Conservation (phyloP, 2,888 invertebrate genomes). For the Patella depressa region DNA sequence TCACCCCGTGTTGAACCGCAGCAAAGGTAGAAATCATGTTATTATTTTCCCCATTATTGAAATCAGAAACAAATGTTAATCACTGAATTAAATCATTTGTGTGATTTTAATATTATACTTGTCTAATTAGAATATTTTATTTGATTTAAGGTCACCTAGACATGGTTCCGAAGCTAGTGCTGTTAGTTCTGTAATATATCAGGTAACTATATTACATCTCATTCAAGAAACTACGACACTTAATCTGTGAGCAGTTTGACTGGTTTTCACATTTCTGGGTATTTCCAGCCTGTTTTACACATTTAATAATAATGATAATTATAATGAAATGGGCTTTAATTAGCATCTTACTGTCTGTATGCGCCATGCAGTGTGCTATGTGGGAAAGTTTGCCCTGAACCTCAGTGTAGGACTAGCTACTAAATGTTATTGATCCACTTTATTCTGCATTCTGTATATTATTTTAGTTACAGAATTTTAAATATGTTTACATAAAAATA, state of each 20-base stretch:
- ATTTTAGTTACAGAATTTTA: not conserved
- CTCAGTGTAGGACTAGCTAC: not conserved
- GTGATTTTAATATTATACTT: no score
- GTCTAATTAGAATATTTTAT: not conserved
- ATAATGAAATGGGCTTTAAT: no score
- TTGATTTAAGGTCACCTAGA: not conserved
- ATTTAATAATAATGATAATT: no score
- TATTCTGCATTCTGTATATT: not conserved
- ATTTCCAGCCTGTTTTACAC: no score
- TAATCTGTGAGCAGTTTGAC: no score
- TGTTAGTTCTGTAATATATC: not conserved
- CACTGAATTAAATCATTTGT: no score
- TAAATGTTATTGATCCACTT: not conserved
- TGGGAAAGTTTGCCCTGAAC: not conserved
- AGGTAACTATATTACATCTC: not conserved
- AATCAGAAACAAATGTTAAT: no score
- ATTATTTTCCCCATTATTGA: no score
- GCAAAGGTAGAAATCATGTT: no score
- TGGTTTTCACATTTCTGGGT: no score
- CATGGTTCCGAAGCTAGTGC: constrained; percentile 3
- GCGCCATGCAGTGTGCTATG: not conserved
- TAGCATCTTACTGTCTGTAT: no score
- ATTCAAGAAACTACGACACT: no score
- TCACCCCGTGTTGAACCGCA: constrained; percentile 40
- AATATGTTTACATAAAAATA: not conserved